Percentiles rank a stretch among this genome's conserved stretches.
phyloP scores from a whole-genome alignment of 2,888 invertebrate genomes.

The Cheilosia vulpina region DNA sequence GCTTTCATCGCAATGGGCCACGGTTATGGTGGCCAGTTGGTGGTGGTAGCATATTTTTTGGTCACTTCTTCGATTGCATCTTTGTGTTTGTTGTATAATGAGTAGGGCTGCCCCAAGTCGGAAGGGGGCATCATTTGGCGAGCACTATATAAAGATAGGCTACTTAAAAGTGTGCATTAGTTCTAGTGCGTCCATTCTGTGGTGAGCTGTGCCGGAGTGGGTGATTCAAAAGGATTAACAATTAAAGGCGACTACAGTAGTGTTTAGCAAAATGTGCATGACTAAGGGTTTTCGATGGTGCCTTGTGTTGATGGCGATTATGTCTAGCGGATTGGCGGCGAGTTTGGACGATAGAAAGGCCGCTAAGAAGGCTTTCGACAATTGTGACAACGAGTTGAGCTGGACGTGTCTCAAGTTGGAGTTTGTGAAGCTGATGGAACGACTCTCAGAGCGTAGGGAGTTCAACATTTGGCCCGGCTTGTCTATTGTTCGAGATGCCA shows the following conservation, averaged over 20 bases:
- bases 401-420: constrained; percentile 92
- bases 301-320: constrained; percentile 10
- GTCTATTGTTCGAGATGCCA: constrained; percentile 88
- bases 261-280: constrained; percentile 27
- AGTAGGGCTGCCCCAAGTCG: background rate
- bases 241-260: background rate
- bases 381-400: constrained; percentile 87
- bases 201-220: constrained; percentile 23
- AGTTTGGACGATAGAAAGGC: constrained; percentile 46
- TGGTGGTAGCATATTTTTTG: constrained; percentile 13
- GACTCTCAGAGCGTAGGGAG: constrained; percentile 87
- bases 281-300: background rate
- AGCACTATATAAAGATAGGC: constrained; percentile 57
- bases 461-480: constrained; percentile 90
- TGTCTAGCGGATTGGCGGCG: constrained; percentile 36
- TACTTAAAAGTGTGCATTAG: constrained; percentile 48
- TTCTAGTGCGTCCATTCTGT: constrained; percentile 48
- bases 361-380: constrained; percentile 82
- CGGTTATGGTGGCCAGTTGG: constrained; percentile 28
- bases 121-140: constrained; percentile 2
- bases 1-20: constrained; percentile 56
- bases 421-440: constrained; percentile 90
- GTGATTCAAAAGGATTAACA: constrained; percentile 17
- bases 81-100: constrained; percentile 16
- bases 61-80: constrained; percentile 26